Evolutionary conservation across 2,888 invertebrate genomes (phyloP), one percentile per base, ranked within the genome.

Genomic region (Pollenia griseotomentosa): DNA sequence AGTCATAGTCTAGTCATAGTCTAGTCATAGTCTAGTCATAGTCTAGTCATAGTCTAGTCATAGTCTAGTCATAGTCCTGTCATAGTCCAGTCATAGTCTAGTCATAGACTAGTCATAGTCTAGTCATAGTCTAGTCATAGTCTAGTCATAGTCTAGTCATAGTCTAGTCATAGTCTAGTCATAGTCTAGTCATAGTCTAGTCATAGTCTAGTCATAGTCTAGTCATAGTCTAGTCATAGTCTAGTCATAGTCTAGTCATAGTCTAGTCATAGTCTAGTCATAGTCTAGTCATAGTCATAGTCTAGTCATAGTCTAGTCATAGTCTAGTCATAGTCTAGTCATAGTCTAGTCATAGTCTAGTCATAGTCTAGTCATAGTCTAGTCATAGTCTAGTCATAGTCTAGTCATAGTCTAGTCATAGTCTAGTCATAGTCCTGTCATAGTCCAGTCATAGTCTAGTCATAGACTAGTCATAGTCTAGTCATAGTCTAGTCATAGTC

Each of bases 391-490:
- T 55, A 55, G 55, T 55, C 55, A 55, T 55, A 55, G 55, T 55
- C 55, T 55, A 55, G 55, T 55, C 55, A 55, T 55, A 55, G 55
- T 55, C 55, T 55, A 57, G 57, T 57, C 57, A 23, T 57, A 57
- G 57, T 57, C 57, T 57, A 57, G 57, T 57, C 57, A 23, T 57
- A 57, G 57, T 57, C 57, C 23, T 23, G 57, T 57, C 57, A 11
- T 57, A 57, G 57, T 57, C 57, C 23, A 57, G 57, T 57, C 57
- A 23, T 57, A 57, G 57, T 57, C 57, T 57, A 57, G 57, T 57
- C 57, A 23, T 57, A 57, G 57, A 23, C 57, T 57, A 57, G 57
- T 57, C 57, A 23, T 57, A 57, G 57, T 57, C 57, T 57, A 55
- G 55, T 55, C 14, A 57, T 57, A 57, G 57, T 57, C 57, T 57